Evolutionary conservation across 2,113 vertebrate species (phyloP).

Genomic region (Etia nguti): DNA sequence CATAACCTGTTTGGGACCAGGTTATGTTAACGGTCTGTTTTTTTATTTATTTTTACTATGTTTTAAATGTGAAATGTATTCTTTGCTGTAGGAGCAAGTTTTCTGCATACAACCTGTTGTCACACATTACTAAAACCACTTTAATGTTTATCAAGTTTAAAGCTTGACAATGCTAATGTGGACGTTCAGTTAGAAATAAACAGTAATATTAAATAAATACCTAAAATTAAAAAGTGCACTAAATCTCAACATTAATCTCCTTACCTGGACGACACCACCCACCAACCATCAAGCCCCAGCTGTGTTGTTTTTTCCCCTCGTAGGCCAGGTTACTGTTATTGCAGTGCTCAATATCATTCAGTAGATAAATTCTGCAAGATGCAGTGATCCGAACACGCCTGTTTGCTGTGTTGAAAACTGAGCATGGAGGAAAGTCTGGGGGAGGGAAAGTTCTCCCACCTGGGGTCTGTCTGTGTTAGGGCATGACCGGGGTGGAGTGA

Average conservation of each 20-base stretch:
- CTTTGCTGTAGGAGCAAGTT: background rate
- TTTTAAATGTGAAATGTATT: background rate
- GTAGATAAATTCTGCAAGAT: background rate
- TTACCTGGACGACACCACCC: background rate
- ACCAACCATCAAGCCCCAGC: background rate
- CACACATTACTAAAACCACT: background rate
- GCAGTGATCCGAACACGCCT: background rate
- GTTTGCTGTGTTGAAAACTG: background rate
- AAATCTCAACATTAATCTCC: background rate
- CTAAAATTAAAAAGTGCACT: background rate
- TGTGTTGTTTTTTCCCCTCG: rapidly evolving
- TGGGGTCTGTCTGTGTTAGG: background rate
- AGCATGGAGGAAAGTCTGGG: background rate
- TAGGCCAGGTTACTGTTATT: background rate
- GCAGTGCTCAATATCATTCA: background rate
- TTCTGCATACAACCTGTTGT: background rate
- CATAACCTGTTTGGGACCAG: background rate
- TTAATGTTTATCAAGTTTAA: background rate
- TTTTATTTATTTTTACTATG: background rate
- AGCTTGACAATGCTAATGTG: rapidly evolving
- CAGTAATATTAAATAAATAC: background rate
- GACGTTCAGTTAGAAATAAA: background rate
- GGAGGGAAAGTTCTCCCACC: background rate
- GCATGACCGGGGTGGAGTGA: background rate
- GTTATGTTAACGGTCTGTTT: background rate